phyloP scores from a whole-genome alignment of 2,888 invertebrate species.

The Epicampocera succincta region DNA sequence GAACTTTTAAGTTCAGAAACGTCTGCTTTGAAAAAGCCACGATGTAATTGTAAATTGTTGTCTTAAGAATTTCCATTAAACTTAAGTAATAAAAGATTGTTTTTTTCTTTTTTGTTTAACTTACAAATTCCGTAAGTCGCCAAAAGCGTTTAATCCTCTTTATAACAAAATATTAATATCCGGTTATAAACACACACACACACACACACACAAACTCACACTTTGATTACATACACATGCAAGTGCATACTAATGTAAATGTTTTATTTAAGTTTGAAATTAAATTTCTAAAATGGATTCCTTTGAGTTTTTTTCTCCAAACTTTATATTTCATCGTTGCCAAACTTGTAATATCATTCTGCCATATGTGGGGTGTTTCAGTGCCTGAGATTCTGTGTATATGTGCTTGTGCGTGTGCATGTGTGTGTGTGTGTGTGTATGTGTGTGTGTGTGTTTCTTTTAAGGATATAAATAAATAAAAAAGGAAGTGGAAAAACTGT shows the following conservation, averaged over 20 bases:
- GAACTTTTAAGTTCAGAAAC: too few species aligned
- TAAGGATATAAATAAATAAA: conserved; percentile 57
- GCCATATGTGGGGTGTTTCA: conserved; percentile 52
- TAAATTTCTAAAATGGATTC: conserved; percentile 58
- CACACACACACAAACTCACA: not conserved
- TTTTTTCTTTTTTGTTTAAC: conserved; percentile 21
- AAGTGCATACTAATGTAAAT: conserved; percentile 20
- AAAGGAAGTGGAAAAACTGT: conserved; percentile 55
- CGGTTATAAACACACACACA: conserved; percentile 26
- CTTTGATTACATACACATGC: not conserved
- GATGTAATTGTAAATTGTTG: not conserved
- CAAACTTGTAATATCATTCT: conserved; percentile 54
- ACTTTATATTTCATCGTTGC: conserved; percentile 60
- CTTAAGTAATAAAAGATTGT: not conserved
- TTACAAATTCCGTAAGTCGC: conserved; percentile 30
- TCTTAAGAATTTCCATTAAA: conserved; percentile 11
- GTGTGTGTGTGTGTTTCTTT: conserved; percentile 5
- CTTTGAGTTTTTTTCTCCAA: conserved; percentile 37
- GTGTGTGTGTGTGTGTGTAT: not conserved
- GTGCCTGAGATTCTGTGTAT: conserved; percentile 1
- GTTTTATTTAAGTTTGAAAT: conserved; percentile 61
- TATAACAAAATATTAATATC: conserved; percentile 58
- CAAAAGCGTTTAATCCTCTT: conserved; percentile 48
- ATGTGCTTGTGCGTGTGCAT: too few species aligned
- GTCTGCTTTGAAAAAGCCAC: conserved; percentile 3